Conservation (phyloP, 2,888 invertebrate species). For the Drosophila engyochracea region DNA sequence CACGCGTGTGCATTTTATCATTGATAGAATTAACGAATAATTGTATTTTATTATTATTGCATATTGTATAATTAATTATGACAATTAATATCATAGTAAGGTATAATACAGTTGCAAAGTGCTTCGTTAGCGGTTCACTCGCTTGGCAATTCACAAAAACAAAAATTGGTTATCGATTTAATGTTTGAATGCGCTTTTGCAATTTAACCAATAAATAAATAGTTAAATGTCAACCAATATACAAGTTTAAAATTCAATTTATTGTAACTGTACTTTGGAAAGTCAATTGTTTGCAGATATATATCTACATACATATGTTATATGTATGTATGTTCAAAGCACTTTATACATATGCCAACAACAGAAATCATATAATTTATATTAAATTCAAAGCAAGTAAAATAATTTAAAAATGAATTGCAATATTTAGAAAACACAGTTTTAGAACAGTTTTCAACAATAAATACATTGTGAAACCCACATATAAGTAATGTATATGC, state of each 20-base stretch:
- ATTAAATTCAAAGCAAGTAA: background rate
- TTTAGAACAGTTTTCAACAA: background rate
- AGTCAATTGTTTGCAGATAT: background rate
- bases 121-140: constrained; percentile 11
- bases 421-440: background rate
- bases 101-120: constrained; percentile 41
- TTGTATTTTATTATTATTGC: constrained; percentile 23
- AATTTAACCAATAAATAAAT: background rate
- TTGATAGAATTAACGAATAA: constrained; percentile 24
- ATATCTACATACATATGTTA: background rate
- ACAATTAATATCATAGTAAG: background rate
- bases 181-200: constrained; percentile 5
- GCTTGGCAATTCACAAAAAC: constrained; percentile 11
- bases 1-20: constrained; percentile 9
- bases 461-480: constrained; percentile 37
- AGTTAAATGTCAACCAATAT: constrained; percentile 3
- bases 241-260: constrained; percentile 14
- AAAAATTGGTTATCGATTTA: background rate
- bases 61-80: constrained; percentile 22
- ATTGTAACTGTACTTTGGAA: background rate
- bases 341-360: background rate
- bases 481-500: constrained; percentile 10
- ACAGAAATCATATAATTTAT: background rate
- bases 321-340: background rate
- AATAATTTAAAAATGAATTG: background rate